phyloP scores from a whole-genome alignment of 2,797 vertebrate genomes.

The Chelon labrosus region DNA sequence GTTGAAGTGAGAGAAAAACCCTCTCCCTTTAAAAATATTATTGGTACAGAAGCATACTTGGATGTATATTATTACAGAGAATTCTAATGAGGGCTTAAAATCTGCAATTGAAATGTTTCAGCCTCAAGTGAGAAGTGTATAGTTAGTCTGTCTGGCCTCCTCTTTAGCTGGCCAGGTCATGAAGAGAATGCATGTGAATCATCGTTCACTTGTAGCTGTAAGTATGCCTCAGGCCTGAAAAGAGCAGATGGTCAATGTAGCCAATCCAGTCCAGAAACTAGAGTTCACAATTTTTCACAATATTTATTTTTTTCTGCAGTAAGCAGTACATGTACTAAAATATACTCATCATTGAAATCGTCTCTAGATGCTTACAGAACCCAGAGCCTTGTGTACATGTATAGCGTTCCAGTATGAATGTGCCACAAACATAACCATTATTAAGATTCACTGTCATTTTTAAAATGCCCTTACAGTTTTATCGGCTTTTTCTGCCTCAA shows the following conservation, averaged over 20 bases:
- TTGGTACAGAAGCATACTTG: background rate
- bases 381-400: too few relatives aligned
- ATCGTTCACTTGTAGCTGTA: constrained; percentile 1
- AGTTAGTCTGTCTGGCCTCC: background rate
- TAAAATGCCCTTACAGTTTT: background rate
- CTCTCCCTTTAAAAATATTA: background rate
- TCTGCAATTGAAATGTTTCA: constrained; percentile 10
- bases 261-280: background rate
- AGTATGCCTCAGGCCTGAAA: constrained; percentile 1
- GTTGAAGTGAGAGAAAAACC: background rate
- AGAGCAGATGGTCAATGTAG: background rate
- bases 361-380: too few relatives aligned
- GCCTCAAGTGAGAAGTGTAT: background rate
- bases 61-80: constrained; percentile 17
- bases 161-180: background rate
- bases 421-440: too few relatives aligned
- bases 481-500: background rate
- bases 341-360: too few relatives aligned
- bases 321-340: background rate
- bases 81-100: background rate
- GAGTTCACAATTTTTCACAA: too few relatives aligned
- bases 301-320: background rate
- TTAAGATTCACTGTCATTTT: background rate
- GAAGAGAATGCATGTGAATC: constrained; percentile 20
- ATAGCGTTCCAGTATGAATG: too few relatives aligned